Evolutionary conservation across 2,888 invertebrate species (phyloP).

Genomic region (Zootermopsis nevadensis): DNA sequence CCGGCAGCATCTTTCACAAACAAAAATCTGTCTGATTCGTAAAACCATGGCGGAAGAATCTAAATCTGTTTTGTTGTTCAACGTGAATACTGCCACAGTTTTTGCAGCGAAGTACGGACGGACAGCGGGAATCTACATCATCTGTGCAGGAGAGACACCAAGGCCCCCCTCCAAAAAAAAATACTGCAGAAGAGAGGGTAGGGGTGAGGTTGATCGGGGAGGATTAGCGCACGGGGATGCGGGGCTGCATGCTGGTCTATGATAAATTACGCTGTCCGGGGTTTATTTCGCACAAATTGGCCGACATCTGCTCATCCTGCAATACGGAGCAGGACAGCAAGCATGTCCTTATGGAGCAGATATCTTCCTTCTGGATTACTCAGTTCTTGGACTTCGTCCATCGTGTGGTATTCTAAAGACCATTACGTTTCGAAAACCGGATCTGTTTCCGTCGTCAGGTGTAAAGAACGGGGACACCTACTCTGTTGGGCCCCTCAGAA

Average conservation of each 20-base stretch:
- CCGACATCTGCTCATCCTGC: constrained; percentile 1
- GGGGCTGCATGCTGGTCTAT: neutral
- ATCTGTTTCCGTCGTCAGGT: no score
- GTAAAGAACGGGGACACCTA: no score
- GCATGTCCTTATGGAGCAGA: no score
- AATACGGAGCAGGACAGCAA: no score
- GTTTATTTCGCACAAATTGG: neutral
- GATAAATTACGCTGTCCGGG: constrained; percentile 3
- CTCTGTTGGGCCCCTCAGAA: no score
- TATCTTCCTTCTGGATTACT: no score
- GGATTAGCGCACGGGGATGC: constrained; percentile 2
- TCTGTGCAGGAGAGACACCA: neutral
- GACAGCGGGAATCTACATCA: neutral
- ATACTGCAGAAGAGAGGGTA: neutral
- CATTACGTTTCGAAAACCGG: no score
- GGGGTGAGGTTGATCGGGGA: neutral
- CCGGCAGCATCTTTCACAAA: no score
- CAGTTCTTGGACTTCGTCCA: no score
- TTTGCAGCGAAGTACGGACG: neutral
- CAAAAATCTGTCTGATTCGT: no score
- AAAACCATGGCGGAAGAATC: neutral
- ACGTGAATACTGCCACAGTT: neutral
- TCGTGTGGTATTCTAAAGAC: no score
- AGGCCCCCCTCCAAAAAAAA: neutral
- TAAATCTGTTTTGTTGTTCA: neutral